Evolutionary conservation across 2,113 vertebrate genomes (phyloP), one percentile per base, ranked within the genome.

Genomic region (Eulemur macaco): DNA sequence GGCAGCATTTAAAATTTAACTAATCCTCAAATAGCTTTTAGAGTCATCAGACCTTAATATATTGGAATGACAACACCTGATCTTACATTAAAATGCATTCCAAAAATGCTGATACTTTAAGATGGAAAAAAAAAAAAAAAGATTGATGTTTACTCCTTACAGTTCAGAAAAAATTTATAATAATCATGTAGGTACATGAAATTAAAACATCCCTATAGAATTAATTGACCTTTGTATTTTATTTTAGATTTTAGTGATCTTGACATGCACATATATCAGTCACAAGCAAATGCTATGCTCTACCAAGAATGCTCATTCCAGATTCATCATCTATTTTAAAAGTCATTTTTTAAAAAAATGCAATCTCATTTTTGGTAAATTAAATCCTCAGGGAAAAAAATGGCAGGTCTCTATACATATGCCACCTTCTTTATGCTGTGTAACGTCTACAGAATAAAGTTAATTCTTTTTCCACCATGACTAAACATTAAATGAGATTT

Each of bases 251-350:
- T 87, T 52, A 84, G 73, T 91, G 52, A 83, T 91, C 45, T 63
- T 84, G 68, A 90, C 23, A 73, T 64, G 12, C 12, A 42, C 42
- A 58, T 17, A 45, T 8, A 80, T 91, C 56, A 86, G 34, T 89
- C 86, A 81, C 69, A 81, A 88, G 76, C 17, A 93, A 93, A 87
- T 68, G 71, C 60, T 91, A 50, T 73, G 47, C 27, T 89, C 39
- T 64, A 81, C 94, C 39, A 91, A 95, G 91, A 96, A 92, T 78
- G 39, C 11, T 93, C 58, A 80, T 86, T 92, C 52, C 82, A 91
- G 58, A 96, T 90, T 89, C 74, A 87, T 63, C 68, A 66, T 84
- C 68, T 93, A 78, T 96, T 94, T 69, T 96, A 88, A 89, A 89
- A 94, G 63, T 29, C 34, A 76, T 6, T 71, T 83, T 86, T 95